Evolutionary conservation across 1,140 invertebrate species (phyloP).

Genomic region (Heliconius nattereri): DNA sequence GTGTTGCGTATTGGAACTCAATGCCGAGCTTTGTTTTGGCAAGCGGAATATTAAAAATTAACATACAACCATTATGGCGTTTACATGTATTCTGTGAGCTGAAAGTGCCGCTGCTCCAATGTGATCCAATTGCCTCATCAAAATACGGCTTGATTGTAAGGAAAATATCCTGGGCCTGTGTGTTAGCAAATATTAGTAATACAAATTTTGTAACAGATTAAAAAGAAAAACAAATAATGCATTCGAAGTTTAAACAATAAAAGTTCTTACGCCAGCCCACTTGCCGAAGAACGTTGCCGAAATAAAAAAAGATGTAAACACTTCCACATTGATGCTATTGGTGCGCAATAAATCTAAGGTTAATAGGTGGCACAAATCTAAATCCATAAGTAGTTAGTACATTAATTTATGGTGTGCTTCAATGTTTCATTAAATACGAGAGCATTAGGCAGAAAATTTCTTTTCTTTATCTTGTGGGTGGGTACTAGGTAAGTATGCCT

Average conservation of each 20-base stretch:
- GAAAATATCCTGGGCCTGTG: too few species aligned
- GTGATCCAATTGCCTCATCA: too few species aligned
- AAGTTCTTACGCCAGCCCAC: background rate
- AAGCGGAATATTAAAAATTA: too few species aligned
- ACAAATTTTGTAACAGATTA: background rate
- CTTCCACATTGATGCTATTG: conserved; percentile 24
- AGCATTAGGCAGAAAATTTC: background rate
- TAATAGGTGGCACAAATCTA: conserved; percentile 29
- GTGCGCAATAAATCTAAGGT: conserved; percentile 23
- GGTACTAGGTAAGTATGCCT: too few species aligned
- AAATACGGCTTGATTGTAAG: too few species aligned
- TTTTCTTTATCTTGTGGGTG: too few species aligned
- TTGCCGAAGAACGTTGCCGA: background rate
- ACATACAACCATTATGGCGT: too few species aligned
- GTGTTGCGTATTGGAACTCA: too few species aligned
- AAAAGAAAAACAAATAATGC: background rate
- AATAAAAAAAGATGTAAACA: conserved; percentile 21
- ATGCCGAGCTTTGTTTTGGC: too few species aligned
- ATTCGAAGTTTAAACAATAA: background rate
- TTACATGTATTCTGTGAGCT: too few species aligned
- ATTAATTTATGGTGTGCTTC: background rate
- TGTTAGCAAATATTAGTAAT: background rate
- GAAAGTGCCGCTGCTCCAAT: too few species aligned
- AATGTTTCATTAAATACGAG: background rate
- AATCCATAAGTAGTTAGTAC: conserved; percentile 11